Percentiles rank a stretch among this genome's conserved stretches.
Conservation (phyloP, 2,113 vertebrate species). For the Rattus rattus region DNA sequence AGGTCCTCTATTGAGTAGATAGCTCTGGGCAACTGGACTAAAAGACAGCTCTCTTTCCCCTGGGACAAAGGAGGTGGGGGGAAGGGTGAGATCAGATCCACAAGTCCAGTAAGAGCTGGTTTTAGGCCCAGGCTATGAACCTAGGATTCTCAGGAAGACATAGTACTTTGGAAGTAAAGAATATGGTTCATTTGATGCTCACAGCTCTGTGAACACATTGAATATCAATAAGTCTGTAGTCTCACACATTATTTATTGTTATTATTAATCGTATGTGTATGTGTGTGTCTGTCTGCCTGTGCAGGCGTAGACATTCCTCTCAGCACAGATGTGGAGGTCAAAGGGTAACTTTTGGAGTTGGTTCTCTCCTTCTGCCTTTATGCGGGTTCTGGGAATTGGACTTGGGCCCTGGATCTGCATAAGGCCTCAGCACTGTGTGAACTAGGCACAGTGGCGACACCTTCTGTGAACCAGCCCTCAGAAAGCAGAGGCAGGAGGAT, state of each 20-base stretch:
- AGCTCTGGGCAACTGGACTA: rapidly evolving
- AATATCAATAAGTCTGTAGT: neutral
- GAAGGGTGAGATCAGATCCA: neutral
- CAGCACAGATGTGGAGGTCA: neutral
- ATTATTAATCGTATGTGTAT: neutral
- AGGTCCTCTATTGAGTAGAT: neutral
- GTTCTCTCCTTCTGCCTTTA: neutral
- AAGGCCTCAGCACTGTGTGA: neutral
- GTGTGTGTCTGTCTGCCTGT: no score
- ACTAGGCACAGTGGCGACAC: neutral
- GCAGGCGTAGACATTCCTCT: neutral
- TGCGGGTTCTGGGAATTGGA: neutral
- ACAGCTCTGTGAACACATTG: neutral
- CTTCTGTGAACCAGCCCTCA: neutral
- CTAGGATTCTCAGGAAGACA: neutral
- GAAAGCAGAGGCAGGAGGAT: neutral
- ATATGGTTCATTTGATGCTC: neutral
- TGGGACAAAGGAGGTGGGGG: neutral
- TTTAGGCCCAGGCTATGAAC: neutral
- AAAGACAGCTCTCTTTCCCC: neutral
- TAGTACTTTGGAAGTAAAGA: neutral
- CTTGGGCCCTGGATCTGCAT: neutral
- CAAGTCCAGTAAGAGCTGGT: neutral
- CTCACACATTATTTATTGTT: neutral
- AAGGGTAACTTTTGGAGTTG: neutral